Percentiles rank a stretch among this genome's conserved stretches.
These are phyloP conservation scores for Aegotheles bennettii DNA, from an alignment of 2,113 vertebrate genomes.

Conservation along the genomic window DNA sequence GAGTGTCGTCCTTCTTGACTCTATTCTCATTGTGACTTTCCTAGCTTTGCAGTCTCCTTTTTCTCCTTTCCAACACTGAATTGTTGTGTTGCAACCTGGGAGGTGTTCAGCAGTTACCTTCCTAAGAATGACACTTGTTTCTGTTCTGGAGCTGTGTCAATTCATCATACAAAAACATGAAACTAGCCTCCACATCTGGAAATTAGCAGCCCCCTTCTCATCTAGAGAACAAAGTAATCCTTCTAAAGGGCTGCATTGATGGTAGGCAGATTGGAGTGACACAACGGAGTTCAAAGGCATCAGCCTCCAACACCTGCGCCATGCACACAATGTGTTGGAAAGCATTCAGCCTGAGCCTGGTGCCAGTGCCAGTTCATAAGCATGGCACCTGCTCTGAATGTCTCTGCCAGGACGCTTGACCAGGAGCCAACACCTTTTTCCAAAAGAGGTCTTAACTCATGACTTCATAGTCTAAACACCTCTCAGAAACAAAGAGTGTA, in stretches of 20 bases:
- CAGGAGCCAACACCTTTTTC: neutral
- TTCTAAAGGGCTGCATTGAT: neutral
- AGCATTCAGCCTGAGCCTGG: neutral
- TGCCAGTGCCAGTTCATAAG: neutral
- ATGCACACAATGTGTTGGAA: neutral
- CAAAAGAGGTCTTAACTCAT: neutral
- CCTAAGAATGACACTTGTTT: neutral
- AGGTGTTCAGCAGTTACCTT: neutral
- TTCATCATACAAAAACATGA: neutral
- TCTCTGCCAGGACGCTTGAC: neutral
- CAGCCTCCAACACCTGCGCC: slow-evolving; percentile 23
- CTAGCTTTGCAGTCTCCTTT: neutral
- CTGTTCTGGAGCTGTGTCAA: neutral
- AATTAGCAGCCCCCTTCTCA: neutral
- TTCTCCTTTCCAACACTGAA: neutral
- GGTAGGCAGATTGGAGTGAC: neutral
- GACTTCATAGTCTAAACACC: neutral
- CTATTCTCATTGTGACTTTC: neutral
- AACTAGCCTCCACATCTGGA: neutral
- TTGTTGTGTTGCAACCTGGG: neutral
- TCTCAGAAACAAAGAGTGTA: neutral
- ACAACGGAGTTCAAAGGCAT: slow-evolving; percentile 32
- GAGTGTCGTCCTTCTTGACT: neutral
- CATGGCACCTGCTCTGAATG: neutral
- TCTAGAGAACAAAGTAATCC: neutral